Evolutionary conservation across 1,140 invertebrate genomes (phyloP).

Genomic region (Drosophila oshimai): DNA sequence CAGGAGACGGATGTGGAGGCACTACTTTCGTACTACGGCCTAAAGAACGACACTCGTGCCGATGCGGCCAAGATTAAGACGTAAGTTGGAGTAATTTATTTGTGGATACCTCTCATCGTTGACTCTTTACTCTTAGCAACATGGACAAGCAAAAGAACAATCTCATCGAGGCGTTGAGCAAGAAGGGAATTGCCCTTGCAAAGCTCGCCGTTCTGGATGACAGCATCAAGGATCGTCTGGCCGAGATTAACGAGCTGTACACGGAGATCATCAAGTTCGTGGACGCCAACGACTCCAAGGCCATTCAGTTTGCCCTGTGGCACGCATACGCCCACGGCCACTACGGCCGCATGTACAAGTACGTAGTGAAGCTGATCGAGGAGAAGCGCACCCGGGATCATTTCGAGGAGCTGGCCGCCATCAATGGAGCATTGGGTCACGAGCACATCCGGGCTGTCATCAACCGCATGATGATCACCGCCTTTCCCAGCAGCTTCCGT

Average conservation of each 20-base stretch:
- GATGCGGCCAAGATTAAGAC: slow-evolving; percentile 92
- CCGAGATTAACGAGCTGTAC: slow-evolving; percentile 87
- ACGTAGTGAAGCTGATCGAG: slow-evolving; percentile 89
- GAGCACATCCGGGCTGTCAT: slow-evolving; percentile 85
- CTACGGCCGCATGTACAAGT: slow-evolving; percentile 91
- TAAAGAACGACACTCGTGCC: slow-evolving; percentile 89
- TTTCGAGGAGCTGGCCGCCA: slow-evolving; percentile 88
- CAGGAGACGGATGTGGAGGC: slow-evolving; percentile 89
- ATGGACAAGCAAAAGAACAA: slow-evolving; percentile 92
- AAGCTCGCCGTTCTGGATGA: slow-evolving; percentile 85
- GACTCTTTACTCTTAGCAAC: slow-evolving; percentile 83
- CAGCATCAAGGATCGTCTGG: slow-evolving; percentile 82
- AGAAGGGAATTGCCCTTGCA: slow-evolving; percentile 89
- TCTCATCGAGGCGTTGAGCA: slow-evolving; percentile 90
- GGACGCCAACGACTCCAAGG: slow-evolving; percentile 90
- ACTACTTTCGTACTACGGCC: slow-evolving; percentile 89
- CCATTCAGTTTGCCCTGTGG: slow-evolving; percentile 90
- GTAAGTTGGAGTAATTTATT: slow-evolving; percentile 81
- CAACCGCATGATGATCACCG: slow-evolving; percentile 63
- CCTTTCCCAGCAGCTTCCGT: slow-evolving; percentile 72
- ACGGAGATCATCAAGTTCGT: slow-evolving; percentile 90
- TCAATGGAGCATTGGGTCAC: slow-evolving; percentile 88
- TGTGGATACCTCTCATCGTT: no score
- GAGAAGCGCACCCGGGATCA: slow-evolving; percentile 90
- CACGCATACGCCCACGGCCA: slow-evolving; percentile 90